Percentiles rank a stretch among this genome's conserved stretches.
Evolutionary conservation across 2,113 vertebrate genomes (phyloP).

Genomic region (Hipposideros armiger): DNA sequence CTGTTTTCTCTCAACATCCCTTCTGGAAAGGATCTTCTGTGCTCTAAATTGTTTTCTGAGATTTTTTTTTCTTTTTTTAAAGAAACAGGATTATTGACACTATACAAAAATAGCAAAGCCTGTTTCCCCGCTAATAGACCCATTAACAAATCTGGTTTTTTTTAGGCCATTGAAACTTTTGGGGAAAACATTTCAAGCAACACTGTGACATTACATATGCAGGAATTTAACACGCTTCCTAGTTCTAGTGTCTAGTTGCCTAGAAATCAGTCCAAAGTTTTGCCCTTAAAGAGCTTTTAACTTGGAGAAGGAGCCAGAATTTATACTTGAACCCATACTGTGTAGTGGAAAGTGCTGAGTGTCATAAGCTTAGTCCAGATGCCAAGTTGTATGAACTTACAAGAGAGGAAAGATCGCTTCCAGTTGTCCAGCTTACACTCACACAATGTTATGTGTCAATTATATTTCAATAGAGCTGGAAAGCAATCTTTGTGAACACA

Average conservation of each 20-base stretch:
- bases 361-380: too few species aligned
- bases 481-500: not conserved
- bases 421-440: not conserved
- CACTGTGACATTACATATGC: rapidly evolving
- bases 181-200: not conserved
- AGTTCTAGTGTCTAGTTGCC: not conserved
- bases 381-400: not conserved
- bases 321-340: not conserved
- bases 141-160: not conserved
- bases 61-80: not conserved
- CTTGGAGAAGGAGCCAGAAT: not conserved
- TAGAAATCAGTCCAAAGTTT: not conserved
- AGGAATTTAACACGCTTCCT: not conserved
- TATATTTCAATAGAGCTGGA: not conserved
- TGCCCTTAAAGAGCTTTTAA: not conserved
- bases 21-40: not conserved
- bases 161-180: not conserved
- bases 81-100: not conserved
- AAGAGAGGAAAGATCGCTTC: not conserved
- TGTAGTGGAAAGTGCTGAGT: not conserved
- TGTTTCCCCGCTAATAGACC: not conserved
- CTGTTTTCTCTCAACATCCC: not conserved
- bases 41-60: not conserved
- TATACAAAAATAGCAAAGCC: not conserved
- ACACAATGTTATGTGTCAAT: not conserved